Base-by-base conservation (phyloP, 2,113 vertebrate species). In the Pluvianellus socialis region DNA sequence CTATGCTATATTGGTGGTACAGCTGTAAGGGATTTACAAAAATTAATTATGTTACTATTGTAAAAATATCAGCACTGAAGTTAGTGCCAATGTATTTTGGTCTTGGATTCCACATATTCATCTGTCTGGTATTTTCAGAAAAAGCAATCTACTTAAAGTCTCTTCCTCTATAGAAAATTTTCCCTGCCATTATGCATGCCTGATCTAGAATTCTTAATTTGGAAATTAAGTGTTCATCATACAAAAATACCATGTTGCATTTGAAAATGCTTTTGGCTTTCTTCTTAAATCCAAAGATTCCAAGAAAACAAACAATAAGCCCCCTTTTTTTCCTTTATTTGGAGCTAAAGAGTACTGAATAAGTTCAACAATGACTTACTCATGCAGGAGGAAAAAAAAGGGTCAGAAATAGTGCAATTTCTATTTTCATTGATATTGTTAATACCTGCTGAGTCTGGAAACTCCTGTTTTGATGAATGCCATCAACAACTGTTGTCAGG, bases 91-190 rank as follows among this genome's bases (percentile, higher is more conserved):
- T 83, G 62, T 97, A 92, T 95, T 96, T 94, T 91, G 27, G 87
- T 92, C 74, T 97, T 66, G 53, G 67, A 77, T 83, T 76, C 66
- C 42, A 44, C 58, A 79, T 92, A 70, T 92, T 96, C 84, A 88
- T 94, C 89, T 93, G 91, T 96, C 95, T 96, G 80, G 94, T 95
- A 94, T 95, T 94, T 96, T 92, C 70, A 92, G 62, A 82, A 91
- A 79, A 93, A 76, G 49, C 8, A 56, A 49, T 66, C 71, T 79
- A 44, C 49, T 63, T 73, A 32, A 82, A 85, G 66, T 87, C n/a
- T 84, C 45, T 75, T 89, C 75, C 56, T 91, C 47, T 76, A 62
- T 33, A 79, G 68, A 88, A 42, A 42, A 19, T 14, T 67, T 79
- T 22, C 58, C 40, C 33, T 92, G 63, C 6, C 11, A 21, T 92